Evolutionary conservation across 2,888 invertebrate species (phyloP).

Genomic region (Lamproptera curius): DNA sequence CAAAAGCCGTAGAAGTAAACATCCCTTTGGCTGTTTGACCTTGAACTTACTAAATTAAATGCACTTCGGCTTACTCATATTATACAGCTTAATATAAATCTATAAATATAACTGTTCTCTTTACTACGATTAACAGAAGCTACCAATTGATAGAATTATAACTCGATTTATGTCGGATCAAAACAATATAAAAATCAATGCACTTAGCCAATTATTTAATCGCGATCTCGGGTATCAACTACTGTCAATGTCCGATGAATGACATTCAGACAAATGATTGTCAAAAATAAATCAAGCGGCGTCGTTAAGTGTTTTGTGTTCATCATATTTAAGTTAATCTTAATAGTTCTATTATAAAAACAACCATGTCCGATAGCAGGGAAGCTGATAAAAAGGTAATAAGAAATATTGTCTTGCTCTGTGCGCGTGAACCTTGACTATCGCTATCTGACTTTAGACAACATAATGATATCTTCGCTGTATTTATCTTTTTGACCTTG

Average conservation of each 20-base stretch:
- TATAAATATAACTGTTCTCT: no score
- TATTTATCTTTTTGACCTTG: slow-evolving; percentile 60
- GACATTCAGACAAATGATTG: slow-evolving; percentile 14
- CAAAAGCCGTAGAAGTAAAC: no score
- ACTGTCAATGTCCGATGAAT: slow-evolving; percentile 3
- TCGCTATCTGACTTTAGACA: slow-evolving; percentile 32
- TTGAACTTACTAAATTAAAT: no score
- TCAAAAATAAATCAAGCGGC: slow-evolving; percentile 7
- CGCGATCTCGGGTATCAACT: no score
- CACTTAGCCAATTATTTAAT: no score
- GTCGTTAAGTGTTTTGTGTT: slow-evolving; percentile 8
- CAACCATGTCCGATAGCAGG: slow-evolving; percentile 52
- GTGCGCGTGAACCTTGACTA: slow-evolving; percentile 29
- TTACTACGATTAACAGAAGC: no score
- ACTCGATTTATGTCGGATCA: no score
- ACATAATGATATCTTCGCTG: slow-evolving; percentile 31
- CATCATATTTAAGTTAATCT: background rate
- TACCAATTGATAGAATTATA: no score
- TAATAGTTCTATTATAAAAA: slow-evolving; percentile 35
- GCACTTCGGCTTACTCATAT: no score
- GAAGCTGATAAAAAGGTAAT: slow-evolving; percentile 65
- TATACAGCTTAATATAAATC: no score
- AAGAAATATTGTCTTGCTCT: slow-evolving; percentile 41
- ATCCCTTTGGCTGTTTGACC: no score
- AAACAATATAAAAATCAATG: no score